Conservation (phyloP, 2,797 vertebrate species). For the Gambusia yucatana region DNA sequence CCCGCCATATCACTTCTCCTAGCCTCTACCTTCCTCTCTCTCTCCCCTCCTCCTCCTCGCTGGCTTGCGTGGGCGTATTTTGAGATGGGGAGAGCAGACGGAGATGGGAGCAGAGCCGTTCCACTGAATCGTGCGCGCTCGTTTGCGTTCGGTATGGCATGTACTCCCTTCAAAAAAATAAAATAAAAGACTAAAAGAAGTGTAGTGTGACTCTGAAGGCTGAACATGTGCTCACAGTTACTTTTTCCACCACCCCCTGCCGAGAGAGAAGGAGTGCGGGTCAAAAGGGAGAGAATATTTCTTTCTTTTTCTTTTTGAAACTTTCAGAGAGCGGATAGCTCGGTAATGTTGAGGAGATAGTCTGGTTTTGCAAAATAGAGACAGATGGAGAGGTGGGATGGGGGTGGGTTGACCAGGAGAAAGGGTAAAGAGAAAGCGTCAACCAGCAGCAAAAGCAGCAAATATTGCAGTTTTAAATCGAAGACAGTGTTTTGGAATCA, state of each 20-base stretch:
- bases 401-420: slow-evolving; percentile 30
- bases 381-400: slow-evolving; percentile 15
- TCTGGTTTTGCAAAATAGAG: slow-evolving; percentile 52
- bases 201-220: slow-evolving; percentile 71
- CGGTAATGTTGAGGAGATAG: slow-evolving; percentile 54
- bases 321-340: slow-evolving; percentile 53
- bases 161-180: slow-evolving; percentile 57
- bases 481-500: slow-evolving; percentile 48
- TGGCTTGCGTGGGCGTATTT: slow-evolving; percentile 64
- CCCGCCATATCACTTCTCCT: slow-evolving; percentile 26
- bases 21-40: slow-evolving; percentile 30
- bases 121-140: slow-evolving; percentile 46
- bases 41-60: slow-evolving; percentile 40
- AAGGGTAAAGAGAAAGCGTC: slow-evolving; percentile 19
- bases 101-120: slow-evolving; percentile 45
- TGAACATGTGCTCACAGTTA: slow-evolving; percentile 71
- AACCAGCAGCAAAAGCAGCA: slow-evolving; percentile 29
- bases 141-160: slow-evolving; percentile 68
- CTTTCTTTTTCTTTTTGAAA: slow-evolving; percentile 41
- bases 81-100: slow-evolving; percentile 50
- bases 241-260: slow-evolving; percentile 67
- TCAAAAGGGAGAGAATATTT: slow-evolving; percentile 43
- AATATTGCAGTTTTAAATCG: slow-evolving; percentile 61
- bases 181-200: slow-evolving; percentile 66
- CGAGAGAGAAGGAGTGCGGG: slow-evolving; percentile 64